Evolutionary conservation across 2,113 vertebrate species (phyloP).

Genomic region (Calidris pygmaea): DNA sequence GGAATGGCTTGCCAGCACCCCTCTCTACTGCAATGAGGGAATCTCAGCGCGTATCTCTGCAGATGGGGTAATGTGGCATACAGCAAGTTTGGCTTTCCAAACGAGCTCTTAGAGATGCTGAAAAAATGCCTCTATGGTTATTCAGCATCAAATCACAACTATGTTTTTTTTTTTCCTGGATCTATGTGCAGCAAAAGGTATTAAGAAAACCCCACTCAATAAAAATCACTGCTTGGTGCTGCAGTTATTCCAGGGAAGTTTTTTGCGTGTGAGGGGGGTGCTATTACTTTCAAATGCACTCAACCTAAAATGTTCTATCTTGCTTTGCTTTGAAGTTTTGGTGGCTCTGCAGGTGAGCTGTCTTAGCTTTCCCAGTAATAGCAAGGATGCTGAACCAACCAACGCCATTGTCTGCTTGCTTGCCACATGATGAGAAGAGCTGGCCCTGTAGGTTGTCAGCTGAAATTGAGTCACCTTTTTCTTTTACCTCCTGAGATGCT

Average conservation of each 20-base stretch:
- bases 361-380: neutral
- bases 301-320: neutral
- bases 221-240: neutral
- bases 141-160: neutral
- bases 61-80: neutral
- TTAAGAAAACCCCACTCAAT: neutral
- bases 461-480: neutral
- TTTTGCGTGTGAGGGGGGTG: neutral
- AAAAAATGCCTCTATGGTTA: neutral
- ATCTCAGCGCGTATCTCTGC: neutral
- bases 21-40: neutral
- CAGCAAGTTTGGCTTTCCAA: neutral
- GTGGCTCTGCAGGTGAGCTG: neutral
- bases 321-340: neutral
- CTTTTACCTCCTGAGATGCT: neutral
- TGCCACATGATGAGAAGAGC: neutral
- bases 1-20: neutral
- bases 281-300: neutral
- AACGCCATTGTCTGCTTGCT: neutral
- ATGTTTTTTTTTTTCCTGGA: neutral
- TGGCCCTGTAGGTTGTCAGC: neutral
- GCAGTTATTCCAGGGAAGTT: neutral
- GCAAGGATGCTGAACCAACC: neutral
- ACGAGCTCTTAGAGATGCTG: rapidly evolving
- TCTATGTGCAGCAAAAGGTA: neutral